Base-by-base conservation (phyloP, 1,140 invertebrate species). In the Zeugodacus cucurbitae region DNA sequence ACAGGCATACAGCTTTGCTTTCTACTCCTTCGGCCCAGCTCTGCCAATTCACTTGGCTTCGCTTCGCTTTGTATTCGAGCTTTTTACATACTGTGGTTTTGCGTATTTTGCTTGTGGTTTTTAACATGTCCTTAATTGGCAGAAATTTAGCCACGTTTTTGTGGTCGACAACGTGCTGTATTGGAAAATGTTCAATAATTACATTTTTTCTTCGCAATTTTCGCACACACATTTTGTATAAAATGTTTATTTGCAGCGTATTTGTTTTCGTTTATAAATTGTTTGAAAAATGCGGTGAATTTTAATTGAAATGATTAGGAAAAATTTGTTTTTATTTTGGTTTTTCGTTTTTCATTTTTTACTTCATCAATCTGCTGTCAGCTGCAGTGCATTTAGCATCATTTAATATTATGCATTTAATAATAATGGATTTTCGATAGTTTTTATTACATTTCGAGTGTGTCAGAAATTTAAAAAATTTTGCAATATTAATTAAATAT, bases 111-210 rank as follows among this genome's bases (percentile, higher is more conserved):
- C 74, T 82, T 82, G 74, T 54, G 74, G 74, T 54, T 82, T 48
- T 82, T 82, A 82, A 82, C 74, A 82, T 82, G 74, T 82, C 74
- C 41, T 48, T 82, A 82, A 82, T 82, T 82, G 74, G 41, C 74
- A 82, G 74, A 41, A 82, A 82, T 82, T 82, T 82, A 82, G 37
- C 74, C 48, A 48, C 37, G 74, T 82, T 82, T 82, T 82, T 48
- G 44, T 29, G 74, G 74, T 82, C 48, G 41, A 10, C 41, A 82
- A 82, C 41, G 37, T 82, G n/a, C 41, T 48, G 41, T 82, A 48
- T 82, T 82, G 41, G 22, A 82, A 82, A 82, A 54, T 26, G 26
- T 48, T 26, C 37, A 82, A 48, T 48, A 48, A 74, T 44, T 74
- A 29, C 32, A 41, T 74, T 70, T 70, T 70, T 34, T 32, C 26